These are phyloP conservation scores for Piaya cayana DNA, from an alignment of 2,113 vertebrate species.

Conservation along the genomic window DNA sequence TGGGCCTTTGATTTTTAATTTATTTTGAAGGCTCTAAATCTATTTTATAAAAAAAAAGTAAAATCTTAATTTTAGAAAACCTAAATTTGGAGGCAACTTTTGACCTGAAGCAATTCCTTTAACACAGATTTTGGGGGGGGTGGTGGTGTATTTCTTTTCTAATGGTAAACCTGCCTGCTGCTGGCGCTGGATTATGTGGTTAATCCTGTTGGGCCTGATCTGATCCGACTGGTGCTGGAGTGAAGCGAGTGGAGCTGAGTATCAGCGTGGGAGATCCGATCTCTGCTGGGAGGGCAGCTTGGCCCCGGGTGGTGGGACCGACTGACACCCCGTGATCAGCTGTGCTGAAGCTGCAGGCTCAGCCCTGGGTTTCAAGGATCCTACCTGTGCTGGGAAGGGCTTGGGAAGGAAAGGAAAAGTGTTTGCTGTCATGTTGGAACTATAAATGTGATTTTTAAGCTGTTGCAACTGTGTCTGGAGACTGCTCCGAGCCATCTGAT, in stretches of 20 bases:
- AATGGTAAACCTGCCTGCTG: not conserved
- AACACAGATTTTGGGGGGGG: not conserved
- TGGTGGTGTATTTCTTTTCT: not conserved
- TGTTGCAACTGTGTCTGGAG: not conserved
- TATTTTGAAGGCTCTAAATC: constrained; percentile 1
- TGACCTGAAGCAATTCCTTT: not conserved
- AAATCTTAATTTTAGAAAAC: not conserved
- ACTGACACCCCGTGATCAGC: too few relatives aligned
- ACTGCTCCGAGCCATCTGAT: not conserved
- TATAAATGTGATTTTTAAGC: not conserved
- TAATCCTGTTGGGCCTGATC: constrained; percentile 56
- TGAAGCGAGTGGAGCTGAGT: not conserved
- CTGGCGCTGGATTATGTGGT: not conserved
- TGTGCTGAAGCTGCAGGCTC: too few relatives aligned
- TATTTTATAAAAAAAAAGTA: not conserved
- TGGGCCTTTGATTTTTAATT: constrained; percentile 47
- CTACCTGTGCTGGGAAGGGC: not conserved
- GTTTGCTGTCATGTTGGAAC: not conserved
- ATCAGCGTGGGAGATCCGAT: not conserved
- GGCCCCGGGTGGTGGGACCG: not conserved
- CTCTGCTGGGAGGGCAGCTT: not conserved
- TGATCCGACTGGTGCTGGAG: not conserved
- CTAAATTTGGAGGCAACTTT: not conserved
- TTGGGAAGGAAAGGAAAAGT: too few relatives aligned
- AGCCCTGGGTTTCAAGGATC: not conserved